A percentile compares a stretch with the other conserved stretches of the same genome.
phyloP scores from a whole-genome alignment of 2,888 invertebrate genomes.

The Pocota personata region DNA sequence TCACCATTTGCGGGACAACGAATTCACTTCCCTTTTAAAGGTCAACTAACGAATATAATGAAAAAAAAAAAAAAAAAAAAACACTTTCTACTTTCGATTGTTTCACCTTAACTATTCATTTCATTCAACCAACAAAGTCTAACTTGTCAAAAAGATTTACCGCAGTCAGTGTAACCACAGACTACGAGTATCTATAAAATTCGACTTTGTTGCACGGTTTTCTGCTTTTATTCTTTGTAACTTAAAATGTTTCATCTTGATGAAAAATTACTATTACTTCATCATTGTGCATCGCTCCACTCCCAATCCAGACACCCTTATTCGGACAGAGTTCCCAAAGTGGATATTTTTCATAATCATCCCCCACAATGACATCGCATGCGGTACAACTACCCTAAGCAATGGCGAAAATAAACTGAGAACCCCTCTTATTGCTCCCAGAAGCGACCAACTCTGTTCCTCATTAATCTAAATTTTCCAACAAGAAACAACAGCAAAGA shows the following conservation, averaged over 20 bases:
- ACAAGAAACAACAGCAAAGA: constrained; percentile 48
- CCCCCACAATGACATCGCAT: constrained; percentile 63
- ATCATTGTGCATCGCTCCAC: constrained; percentile 34
- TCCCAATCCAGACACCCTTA: constrained; percentile 22
- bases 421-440: constrained; percentile 71
- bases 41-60: background rate
- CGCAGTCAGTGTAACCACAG: background rate
- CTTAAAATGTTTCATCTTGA: constrained; percentile 44
- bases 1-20: too few relatives aligned
- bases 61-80: background rate
- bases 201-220: constrained; percentile 2
- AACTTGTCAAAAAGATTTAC: background rate
- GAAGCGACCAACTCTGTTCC: constrained; percentile 72
- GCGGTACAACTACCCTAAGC: constrained; percentile 56
- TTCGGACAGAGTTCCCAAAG: constrained; percentile 64
- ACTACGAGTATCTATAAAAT: background rate
- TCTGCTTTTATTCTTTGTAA: constrained; percentile 1
- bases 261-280: constrained; percentile 56
- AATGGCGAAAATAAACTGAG: constrained; percentile 60
- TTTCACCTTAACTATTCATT: background rate
- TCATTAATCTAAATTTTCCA: constrained; percentile 74
- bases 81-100: background rate
- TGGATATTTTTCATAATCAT: constrained; percentile 73
- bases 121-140: background rate
- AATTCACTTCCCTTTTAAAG: background rate